Conservation (phyloP, 2,113 vertebrate genomes). For the Spermophilus dauricus region DNA sequence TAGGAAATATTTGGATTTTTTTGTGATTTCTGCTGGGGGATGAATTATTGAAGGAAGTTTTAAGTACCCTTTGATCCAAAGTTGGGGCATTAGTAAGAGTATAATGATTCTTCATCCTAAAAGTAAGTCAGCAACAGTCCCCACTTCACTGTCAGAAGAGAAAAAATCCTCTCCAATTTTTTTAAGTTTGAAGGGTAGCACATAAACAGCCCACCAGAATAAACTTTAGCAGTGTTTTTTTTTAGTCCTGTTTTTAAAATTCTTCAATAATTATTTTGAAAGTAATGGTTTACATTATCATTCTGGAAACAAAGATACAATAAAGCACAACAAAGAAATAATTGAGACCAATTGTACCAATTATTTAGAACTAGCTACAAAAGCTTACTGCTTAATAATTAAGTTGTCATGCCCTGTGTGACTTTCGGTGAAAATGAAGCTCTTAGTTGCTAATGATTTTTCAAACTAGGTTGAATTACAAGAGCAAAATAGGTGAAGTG, state of each 20-base stretch:
- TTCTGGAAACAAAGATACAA: not conserved
- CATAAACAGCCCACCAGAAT: not conserved
- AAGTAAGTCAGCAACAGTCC: not conserved
- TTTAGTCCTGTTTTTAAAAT: not conserved
- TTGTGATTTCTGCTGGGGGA: not conserved
- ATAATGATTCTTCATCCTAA: not conserved
- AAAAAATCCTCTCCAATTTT: not conserved
- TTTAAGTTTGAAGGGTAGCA: not conserved
- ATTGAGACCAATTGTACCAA: not conserved
- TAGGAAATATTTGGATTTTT: not conserved
- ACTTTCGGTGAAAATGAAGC: not conserved
- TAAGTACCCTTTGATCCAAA: not conserved
- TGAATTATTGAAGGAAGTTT: not conserved
- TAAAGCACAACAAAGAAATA: not conserved
- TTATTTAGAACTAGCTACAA: not conserved
- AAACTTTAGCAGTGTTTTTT: not conserved
- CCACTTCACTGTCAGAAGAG: not conserved
- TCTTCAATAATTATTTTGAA: not conserved
- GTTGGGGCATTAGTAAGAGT: not conserved
- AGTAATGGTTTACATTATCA: not conserved
- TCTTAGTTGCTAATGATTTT: not conserved
- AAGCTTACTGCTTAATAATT: not conserved
- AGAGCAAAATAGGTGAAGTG: not conserved
- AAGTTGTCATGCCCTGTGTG: not conserved
- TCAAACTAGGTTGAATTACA: not conserved